These are phyloP conservation scores for Lemur catta DNA, from an alignment of 2,797 vertebrate genomes.

Conservation along the genomic window DNA sequence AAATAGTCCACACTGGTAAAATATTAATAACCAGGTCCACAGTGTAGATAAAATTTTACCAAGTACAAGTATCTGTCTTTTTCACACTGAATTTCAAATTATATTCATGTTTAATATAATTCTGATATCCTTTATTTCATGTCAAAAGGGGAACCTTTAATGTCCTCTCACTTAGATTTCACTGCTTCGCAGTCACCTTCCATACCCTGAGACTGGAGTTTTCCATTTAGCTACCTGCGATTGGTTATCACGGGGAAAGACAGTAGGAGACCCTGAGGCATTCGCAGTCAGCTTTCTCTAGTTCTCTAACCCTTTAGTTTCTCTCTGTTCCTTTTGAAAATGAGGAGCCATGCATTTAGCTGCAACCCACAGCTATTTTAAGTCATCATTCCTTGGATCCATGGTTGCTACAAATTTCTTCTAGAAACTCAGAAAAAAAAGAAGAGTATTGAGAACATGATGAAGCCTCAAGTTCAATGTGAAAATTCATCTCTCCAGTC, in stretches of 20 bases:
- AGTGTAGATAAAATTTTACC: not conserved
- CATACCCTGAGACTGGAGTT: not conserved
- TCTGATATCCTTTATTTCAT: not conserved
- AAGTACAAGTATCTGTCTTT: not conserved
- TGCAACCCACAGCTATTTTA: not conserved
- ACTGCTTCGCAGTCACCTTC: not conserved
- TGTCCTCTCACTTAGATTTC: not conserved
- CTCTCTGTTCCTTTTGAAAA: not conserved
- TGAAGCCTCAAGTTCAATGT: not conserved
- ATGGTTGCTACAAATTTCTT: not conserved
- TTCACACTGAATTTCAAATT: not conserved
- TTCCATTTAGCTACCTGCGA: not conserved
- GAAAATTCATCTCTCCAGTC: not conserved
- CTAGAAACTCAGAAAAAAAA: not conserved
- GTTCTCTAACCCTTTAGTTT: not conserved
- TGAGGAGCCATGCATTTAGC: not conserved
- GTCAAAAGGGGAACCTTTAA: not conserved
- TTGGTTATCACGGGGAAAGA: not conserved
- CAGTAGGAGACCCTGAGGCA: not conserved
- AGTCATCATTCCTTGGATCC: not conserved
- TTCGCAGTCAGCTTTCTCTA: not conserved
- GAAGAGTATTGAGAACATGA: not conserved
- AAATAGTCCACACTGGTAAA: conserved; percentile 6
- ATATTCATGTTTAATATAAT: not conserved
- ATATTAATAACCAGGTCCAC: conserved; percentile 9